Evolutionary conservation across 2,888 invertebrate genomes (phyloP).

Genomic region (Phytoseiulus persimilis): DNA sequence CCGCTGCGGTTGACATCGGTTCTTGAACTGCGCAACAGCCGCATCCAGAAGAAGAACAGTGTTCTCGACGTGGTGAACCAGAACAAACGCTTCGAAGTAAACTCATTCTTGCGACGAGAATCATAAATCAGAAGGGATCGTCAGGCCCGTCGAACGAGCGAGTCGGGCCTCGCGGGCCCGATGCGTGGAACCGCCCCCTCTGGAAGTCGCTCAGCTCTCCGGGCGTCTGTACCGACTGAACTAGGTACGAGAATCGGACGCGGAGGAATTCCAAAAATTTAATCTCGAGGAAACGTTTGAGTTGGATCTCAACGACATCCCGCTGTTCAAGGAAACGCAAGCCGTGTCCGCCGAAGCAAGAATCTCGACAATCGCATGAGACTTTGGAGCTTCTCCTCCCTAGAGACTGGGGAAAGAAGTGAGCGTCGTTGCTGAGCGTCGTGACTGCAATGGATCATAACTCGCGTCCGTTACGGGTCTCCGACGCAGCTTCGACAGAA

Average conservation of each 20-base stretch:
- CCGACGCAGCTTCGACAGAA: too few relatives aligned
- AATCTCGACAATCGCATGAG: background rate
- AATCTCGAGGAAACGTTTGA: background rate
- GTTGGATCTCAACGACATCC: background rate
- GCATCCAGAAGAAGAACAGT: background rate
- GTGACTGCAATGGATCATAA: too few relatives aligned
- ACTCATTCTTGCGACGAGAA: background rate
- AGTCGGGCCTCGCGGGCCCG: too few relatives aligned
- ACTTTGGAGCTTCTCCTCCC: too few relatives aligned
- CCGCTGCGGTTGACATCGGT: background rate
- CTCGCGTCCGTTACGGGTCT: too few relatives aligned
- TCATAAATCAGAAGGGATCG: background rate
- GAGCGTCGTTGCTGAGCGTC: too few relatives aligned
- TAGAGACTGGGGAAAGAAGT: too few relatives aligned
- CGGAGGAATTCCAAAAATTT: background rate
- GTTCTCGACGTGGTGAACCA: background rate
- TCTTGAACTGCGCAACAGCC: background rate
- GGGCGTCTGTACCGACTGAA: too few relatives aligned
- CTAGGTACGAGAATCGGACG: background rate
- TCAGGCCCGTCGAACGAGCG: background rate
- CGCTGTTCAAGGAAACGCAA: background rate
- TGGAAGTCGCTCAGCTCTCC: too few relatives aligned
- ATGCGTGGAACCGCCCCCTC: too few relatives aligned
- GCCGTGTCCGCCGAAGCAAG: background rate
- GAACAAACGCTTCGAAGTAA: background rate